These are phyloP conservation scores for Brachionus paranguensis DNA, from an alignment of 1,140 invertebrate genomes.

Conservation along the genomic window DNA sequence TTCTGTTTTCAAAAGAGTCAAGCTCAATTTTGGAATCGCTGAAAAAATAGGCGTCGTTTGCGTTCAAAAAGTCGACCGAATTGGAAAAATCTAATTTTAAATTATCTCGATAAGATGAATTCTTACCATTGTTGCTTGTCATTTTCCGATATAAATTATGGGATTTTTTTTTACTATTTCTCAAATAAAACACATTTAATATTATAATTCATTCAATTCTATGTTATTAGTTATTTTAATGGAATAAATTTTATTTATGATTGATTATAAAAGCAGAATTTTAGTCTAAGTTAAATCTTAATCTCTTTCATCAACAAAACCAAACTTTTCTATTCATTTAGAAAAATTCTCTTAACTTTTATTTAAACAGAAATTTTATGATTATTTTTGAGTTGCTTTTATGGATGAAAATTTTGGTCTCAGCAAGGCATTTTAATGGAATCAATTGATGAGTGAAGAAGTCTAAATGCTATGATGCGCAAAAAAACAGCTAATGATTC, in stretches of 20 bases:
- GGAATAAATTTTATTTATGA: not conserved
- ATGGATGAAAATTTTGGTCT: not conserved
- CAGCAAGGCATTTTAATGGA: not conserved
- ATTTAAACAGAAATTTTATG: not conserved
- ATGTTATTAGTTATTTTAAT: not conserved
- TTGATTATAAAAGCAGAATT: not conserved
- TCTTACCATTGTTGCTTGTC: not conserved
- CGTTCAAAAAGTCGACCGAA: slow-evolving; percentile 23
- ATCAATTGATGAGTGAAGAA: not conserved
- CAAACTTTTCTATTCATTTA: not conserved
- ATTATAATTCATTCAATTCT: not conserved
- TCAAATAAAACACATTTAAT: not conserved
- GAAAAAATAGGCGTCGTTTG: not conserved
- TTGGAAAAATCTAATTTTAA: slow-evolving; percentile 10
- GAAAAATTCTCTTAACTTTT: not conserved
- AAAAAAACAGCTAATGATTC: not conserved
- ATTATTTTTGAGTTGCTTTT: not conserved
- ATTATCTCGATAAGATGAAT: not conserved
- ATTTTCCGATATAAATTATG: not conserved
- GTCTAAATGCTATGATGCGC: too few species aligned
- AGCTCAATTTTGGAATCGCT: not conserved
- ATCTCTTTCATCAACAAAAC: not conserved
- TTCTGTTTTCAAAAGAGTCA: not conserved
- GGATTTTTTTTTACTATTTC: not conserved
- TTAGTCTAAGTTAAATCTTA: not conserved